Percentiles rank a stretch among this genome's conserved stretches.
Conservation (phyloP, 2,113 vertebrate species). For the Strigops habroptila region DNA sequence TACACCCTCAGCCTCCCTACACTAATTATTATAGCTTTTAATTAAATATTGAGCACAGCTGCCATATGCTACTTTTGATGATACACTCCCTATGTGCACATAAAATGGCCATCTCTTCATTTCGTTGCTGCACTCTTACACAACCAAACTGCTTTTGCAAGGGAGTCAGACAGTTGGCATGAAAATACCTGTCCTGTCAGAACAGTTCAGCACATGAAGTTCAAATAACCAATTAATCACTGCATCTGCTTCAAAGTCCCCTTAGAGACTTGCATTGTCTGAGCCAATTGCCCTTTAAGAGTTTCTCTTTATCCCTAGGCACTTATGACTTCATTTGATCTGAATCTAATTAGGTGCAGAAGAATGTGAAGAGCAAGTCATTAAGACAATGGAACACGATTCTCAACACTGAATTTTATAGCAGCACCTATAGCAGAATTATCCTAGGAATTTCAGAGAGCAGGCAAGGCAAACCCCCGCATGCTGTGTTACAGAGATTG, state of each 20-base stretch:
- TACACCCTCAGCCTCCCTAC: neutral
- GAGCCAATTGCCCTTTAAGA: conserved; percentile 49
- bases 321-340: conserved; percentile 52
- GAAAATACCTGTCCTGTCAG: conserved; percentile 59
- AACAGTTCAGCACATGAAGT: conserved; percentile 12
- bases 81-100: neutral
- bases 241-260: conserved; percentile 33
- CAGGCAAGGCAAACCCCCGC: neutral
- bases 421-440: neutral
- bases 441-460: neutral
- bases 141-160: neutral
- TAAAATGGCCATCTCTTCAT: neutral
- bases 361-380: conserved; percentile 31
- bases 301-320: conserved; percentile 44
- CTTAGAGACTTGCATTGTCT: conserved; percentile 7
- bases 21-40: neutral
- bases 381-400: conserved; percentile 30
- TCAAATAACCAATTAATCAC: conserved; percentile 52
- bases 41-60: neutral
- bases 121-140: neutral
- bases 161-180: neutral
- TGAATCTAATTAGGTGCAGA: conserved; percentile 49
- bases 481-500: neutral
- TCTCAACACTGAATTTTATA: neutral
- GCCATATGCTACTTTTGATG: neutral